Evolutionary conservation across 1,140 invertebrate species (phyloP), one percentile per base, ranked within the genome.

Genomic region (Drosophila punjabiensis): DNA sequence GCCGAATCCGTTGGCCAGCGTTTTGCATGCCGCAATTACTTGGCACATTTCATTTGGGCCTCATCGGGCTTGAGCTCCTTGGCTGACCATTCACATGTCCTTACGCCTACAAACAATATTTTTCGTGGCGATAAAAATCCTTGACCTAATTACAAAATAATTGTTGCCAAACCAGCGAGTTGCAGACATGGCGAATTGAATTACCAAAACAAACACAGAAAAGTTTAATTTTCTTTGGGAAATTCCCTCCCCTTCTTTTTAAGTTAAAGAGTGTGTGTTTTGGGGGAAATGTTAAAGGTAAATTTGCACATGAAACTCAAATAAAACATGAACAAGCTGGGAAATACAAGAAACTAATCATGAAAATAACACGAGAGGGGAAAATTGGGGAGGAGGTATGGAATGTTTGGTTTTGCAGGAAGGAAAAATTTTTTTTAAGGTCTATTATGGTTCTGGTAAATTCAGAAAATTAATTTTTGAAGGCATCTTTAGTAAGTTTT

Each of bases 121-220:
- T 56, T 50, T 47, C 24, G 67, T 62, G 33, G 45, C 82, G 75
- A 82, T 80, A 82, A 80, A 88, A 90, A 90, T 90, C 86, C 87
- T 90, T 90, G 86, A 90, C 86, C 86, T 78, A 86, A 90, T 90
- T 90, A 90, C 86, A 65, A 90, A 81, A 90, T 90, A 90, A 90
- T 91, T 90, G 86, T 91, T 90, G 76, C 61, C 79, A 82, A 82
- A 82, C 45, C 59, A 59, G 37, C 50, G 10, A 10, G 10, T 3
- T 16, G 62, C 56, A 89, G 77, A 85, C 78, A 60, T 52, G 68
- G 39, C 61, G 75, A 86, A 91, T 86, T 80, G 60, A 91, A 90
- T 90, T 90, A 90, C 79, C 79, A 90, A 90, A 90, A 90, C 86
- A 90, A 90, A 91, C 86, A 91, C 61, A 75, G 68, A 80, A 56